These are phyloP conservation scores for Drosophila yooni DNA, from an alignment of 2,888 invertebrate species.

Conservation along the genomic window DNA sequence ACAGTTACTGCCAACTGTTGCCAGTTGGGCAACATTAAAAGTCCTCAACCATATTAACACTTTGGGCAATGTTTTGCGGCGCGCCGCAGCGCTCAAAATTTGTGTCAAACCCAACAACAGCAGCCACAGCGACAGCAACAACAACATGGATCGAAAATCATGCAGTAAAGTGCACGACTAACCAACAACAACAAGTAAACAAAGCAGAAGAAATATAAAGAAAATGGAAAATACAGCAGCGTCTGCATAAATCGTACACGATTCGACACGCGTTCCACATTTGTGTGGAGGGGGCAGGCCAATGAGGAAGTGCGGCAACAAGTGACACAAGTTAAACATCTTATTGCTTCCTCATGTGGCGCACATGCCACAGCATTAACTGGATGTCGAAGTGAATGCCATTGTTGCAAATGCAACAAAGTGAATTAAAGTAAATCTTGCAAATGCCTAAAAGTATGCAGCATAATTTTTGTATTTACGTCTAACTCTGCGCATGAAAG, in stretches of 20 bases:
- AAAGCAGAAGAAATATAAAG: background rate
- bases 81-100: constrained; percentile 70
- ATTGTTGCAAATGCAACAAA: constrained; percentile 14
- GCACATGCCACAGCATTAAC: constrained; percentile 59
- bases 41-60: constrained; percentile 80
- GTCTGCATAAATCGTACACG: constrained; percentile 41
- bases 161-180: constrained; percentile 65
- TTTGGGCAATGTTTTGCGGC: constrained; percentile 76
- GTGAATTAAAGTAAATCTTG: background rate
- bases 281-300: constrained; percentile 38
- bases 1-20: constrained; percentile 29
- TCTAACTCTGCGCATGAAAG: constrained; percentile 10
- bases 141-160: constrained; percentile 64
- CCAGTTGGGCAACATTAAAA: constrained; percentile 75
- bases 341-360: constrained; percentile 65
- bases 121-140: constrained; percentile 26
- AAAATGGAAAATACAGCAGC: constrained; percentile 39
- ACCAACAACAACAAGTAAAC: constrained; percentile 14
- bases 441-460: constrained; percentile 21
- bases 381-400: constrained; percentile 5
- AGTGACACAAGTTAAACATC: constrained; percentile 44
- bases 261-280: constrained; percentile 52
- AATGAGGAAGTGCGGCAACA: constrained; percentile 66
- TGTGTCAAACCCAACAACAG: constrained; percentile 66
- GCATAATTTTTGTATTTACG: accelerated